These are phyloP conservation scores for Saxicola maurus DNA, from an alignment of 2,797 vertebrate genomes.

Conservation along the genomic window DNA sequence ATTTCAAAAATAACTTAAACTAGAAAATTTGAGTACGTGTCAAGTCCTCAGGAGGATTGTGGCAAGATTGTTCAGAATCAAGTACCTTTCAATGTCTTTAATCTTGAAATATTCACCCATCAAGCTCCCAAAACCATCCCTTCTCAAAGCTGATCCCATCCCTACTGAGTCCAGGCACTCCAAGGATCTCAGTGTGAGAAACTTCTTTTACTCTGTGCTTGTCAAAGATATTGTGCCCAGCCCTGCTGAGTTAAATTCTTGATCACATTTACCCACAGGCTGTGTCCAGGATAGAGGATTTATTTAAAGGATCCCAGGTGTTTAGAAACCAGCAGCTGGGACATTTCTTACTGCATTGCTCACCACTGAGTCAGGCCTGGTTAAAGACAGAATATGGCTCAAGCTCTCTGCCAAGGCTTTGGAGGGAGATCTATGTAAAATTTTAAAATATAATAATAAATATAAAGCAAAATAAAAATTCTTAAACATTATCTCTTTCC, in stretches of 20 bases:
- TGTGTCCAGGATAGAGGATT: not conserved
- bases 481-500: no score
- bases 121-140: not conserved
- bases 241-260: not conserved
- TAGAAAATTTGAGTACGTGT: not conserved
- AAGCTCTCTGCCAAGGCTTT: not conserved
- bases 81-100: not conserved
- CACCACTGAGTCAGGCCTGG: not conserved
- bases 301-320: not conserved
- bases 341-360: not conserved
- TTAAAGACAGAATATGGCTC: not conserved
- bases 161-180: not conserved
- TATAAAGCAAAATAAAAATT: no score
- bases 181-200: not conserved
- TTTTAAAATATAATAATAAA: no score
- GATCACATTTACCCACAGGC: not conserved
- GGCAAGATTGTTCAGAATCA: not conserved
- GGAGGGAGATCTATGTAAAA: not conserved
- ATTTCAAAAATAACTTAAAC: not conserved
- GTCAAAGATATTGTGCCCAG: not conserved
- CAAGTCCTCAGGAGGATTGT: not conserved
- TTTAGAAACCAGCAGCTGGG: not conserved
- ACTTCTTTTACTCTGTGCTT: not conserved
- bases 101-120: not conserved
- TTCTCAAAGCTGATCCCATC: not conserved